Conservation (phyloP, 2,113 vertebrate genomes). For the Anoplopoma fimbria region DNA sequence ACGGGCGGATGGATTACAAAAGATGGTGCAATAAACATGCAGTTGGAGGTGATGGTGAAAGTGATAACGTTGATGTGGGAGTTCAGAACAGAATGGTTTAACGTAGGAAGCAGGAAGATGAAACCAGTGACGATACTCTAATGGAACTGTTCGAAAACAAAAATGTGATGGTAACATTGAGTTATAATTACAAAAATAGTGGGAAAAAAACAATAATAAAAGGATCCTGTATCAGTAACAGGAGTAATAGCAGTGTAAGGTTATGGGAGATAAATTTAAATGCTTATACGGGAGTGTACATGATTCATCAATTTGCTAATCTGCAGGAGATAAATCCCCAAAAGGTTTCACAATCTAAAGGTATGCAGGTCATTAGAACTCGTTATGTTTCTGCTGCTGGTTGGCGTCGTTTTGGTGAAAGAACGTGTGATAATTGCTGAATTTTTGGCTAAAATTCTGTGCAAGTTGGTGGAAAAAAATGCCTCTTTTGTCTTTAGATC, state of each 20-base stretch:
- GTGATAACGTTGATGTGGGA: slow-evolving; percentile 7
- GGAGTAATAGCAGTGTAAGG: too few relatives aligned
- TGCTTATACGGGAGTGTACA: too few relatives aligned
- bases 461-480: background rate
- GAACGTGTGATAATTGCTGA: too few relatives aligned
- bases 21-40: slow-evolving; percentile 5
- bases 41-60: slow-evolving; percentile 7
- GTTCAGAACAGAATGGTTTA: background rate
- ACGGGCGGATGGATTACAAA: background rate
- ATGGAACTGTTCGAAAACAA: background rate
- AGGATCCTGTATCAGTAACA: too few relatives aligned
- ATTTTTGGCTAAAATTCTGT: too few relatives aligned
- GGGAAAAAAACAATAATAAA: too few relatives aligned
- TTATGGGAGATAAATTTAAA: too few relatives aligned
- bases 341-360: background rate
- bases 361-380: background rate
- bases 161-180: background rate
- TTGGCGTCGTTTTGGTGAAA: background rate
- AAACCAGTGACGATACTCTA: background rate
- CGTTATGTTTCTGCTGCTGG: background rate
- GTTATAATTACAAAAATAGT: background rate
- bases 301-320: background rate
- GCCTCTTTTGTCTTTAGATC: background rate
- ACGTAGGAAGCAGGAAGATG: background rate
- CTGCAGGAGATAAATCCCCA: background rate